Base-by-base conservation (phyloP, 2,888 invertebrate genomes). In the Ptilodon capucinus region DNA sequence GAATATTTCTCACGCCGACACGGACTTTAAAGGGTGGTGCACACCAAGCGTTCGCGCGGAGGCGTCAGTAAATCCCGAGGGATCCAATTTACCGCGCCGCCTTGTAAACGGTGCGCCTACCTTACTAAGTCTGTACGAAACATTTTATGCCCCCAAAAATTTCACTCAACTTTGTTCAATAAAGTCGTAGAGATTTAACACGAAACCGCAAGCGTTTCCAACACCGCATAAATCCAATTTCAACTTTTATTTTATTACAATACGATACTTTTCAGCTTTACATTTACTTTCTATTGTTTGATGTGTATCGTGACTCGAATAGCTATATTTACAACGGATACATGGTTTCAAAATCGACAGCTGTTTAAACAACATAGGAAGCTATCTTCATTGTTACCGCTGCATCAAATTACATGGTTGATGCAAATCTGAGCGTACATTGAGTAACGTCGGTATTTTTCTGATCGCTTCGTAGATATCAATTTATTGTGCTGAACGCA, bases 71-170 rank as follows among this genome's bases (percentile, higher is more conserved):
- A 84, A 82, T 84, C 89, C 83, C 81, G 44, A 49, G 76, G 80
- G 86, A 88, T 82, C 81, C 84, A 86, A 86, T 86, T 85, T 85
- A 78, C 81, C 76, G 73, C 71, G 68, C 68, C 77, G 79, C 70
- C 78, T 81, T 76, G 79, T 76, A 75, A 77, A 77, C 76, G 75
- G 59, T 72, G 73, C 71, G 76, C 73, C 76, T 74, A 77, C 76
- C 71, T 68, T 54, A 64, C 75, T 74, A 75, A 76, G 73, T 75
- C 64, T 61, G 69, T 67, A 65, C 71, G 72, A 76, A 78, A 77
- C 74, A 71, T 75, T 78, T 76, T 79, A 76, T 76, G 70, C 69
- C 71, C 62, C 73, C 68, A 73, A 75, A 74, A 72, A 57, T 73
- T 78, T 68, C 40, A 63, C 74, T 76, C 72, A 74, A 71, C 76